A percentile compares a stretch with the other conserved stretches of the same genome.
phyloP scores from a whole-genome alignment of 2,888 invertebrate genomes.

The Craniophora ligustri region DNA sequence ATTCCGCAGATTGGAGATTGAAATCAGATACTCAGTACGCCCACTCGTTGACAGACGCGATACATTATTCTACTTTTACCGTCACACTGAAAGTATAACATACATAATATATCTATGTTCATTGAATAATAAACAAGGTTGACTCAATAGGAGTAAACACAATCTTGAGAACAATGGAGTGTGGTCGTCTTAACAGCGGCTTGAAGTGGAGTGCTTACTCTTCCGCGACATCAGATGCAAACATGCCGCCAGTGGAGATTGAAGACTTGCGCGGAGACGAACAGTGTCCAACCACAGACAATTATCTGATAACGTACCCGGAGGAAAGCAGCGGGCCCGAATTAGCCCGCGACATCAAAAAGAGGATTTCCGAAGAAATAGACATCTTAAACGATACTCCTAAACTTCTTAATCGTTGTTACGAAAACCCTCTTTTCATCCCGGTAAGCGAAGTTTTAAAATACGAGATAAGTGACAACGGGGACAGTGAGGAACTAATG shows the following conservation, averaged over 20 bases:
- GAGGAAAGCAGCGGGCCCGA: slow-evolving; percentile 75
- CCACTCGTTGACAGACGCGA: slow-evolving; percentile 68
- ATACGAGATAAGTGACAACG: slow-evolving; percentile 73
- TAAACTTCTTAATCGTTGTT: slow-evolving; percentile 71
- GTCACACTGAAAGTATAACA: slow-evolving; percentile 52
- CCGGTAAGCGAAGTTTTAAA: slow-evolving; percentile 75
- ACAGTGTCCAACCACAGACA: slow-evolving; percentile 64
- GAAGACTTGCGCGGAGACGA: slow-evolving; percentile 66
- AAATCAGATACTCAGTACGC: slow-evolving; percentile 77
- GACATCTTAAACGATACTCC: slow-evolving; percentile 58
- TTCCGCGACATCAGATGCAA: slow-evolving; percentile 60
- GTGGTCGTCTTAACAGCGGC: slow-evolving; percentile 70
- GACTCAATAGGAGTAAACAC: slow-evolving; percentile 56
- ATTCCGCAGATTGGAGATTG: slow-evolving; percentile 69
- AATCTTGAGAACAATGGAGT: slow-evolving; percentile 73
- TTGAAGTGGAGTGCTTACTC: slow-evolving; percentile 72
- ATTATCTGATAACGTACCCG: slow-evolving; percentile 76
- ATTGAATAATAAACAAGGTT: slow-evolving; percentile 62
- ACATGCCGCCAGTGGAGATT: slow-evolving; percentile 62
- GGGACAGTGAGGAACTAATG: slow-evolving; percentile 75
- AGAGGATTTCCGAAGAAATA: slow-evolving; percentile 55
- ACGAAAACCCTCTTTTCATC: slow-evolving; percentile 79
- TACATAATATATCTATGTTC: slow-evolving; percentile 52
- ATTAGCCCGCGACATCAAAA: slow-evolving; percentile 59
- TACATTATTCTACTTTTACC: slow-evolving; percentile 62